These are phyloP conservation scores for Lethenteron camtschaticum DNA, from an alignment of 2,113 vertebrate species.

Conservation along the genomic window DNA sequence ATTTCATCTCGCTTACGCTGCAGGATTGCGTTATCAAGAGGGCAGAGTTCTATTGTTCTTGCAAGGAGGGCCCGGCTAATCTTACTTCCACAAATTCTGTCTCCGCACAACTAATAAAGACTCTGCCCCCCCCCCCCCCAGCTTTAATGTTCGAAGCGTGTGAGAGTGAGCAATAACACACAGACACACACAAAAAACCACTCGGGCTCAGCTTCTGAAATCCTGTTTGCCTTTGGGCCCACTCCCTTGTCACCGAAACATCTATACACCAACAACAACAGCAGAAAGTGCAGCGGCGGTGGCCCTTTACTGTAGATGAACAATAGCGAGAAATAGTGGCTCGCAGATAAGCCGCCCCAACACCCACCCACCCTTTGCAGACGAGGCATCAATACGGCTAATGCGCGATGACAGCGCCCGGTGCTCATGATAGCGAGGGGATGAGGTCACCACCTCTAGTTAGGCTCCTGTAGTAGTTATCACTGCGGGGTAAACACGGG, in stretches of 20 bases:
- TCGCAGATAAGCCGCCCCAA: neutral
- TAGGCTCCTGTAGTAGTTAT: neutral
- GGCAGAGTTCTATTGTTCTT: no score
- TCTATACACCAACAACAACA: neutral
- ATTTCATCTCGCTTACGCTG: no score
- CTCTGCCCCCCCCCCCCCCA: no score
- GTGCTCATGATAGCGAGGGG: neutral
- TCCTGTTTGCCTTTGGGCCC: constrained; percentile 1
- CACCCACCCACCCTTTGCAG: neutral
- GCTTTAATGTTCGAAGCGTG: no score
- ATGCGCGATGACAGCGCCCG: neutral
- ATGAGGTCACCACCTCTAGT: constrained; percentile 4
- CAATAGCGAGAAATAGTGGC: constrained; percentile 4
- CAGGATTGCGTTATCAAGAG: no score
- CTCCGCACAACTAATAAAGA: no score
- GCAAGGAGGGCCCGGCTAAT: no score
- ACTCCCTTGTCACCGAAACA: neutral
- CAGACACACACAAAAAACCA: no score
- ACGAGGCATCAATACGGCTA: neutral
- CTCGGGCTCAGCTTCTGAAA: neutral
- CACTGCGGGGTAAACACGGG: neutral
- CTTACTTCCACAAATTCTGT: no score
- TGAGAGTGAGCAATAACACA: no score
- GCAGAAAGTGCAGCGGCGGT: neutral
- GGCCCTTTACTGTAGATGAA: neutral